Percentiles rank a stretch among this genome's conserved stretches.
These are phyloP conservation scores for Nematopogon swammerdamellus DNA, from an alignment of 2,888 invertebrate species.

Conservation along the genomic window DNA sequence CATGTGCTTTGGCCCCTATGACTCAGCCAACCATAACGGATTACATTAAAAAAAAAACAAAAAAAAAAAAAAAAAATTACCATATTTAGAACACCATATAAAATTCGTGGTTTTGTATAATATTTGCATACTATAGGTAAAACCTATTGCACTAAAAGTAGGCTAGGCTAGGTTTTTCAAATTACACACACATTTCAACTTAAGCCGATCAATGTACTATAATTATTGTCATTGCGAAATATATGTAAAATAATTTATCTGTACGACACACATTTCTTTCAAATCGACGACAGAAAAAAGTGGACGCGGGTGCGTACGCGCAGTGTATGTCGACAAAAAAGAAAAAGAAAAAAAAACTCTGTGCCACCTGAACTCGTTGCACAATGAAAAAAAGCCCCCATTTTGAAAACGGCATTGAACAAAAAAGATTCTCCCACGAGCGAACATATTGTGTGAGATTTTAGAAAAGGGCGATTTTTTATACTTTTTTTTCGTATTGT, in stretches of 20 bases:
- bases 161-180: too few species aligned
- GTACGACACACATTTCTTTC: neutral
- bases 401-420: neutral
- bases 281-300: neutral
- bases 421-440: neutral
- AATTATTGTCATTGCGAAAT: too few species aligned
- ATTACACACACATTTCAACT: too few species aligned
- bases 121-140: too few species aligned
- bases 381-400: neutral
- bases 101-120: too few species aligned
- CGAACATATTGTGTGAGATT: neutral
- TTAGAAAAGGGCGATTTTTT: neutral
- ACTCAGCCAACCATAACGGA: too few species aligned
- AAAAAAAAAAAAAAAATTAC: too few species aligned
- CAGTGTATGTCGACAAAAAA: neutral
- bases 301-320: neutral
- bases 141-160: too few species aligned
- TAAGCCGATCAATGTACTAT: too few species aligned
- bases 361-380: neutral
- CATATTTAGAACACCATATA: too few species aligned
- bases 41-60: too few species aligned
- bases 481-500: neutral
- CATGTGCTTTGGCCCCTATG: too few species aligned
- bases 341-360: neutral
- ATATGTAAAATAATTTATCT: slow-evolving; percentile 9